phyloP scores from a whole-genome alignment of 2,797 vertebrate genomes.

The Phalanger gymnotis region DNA sequence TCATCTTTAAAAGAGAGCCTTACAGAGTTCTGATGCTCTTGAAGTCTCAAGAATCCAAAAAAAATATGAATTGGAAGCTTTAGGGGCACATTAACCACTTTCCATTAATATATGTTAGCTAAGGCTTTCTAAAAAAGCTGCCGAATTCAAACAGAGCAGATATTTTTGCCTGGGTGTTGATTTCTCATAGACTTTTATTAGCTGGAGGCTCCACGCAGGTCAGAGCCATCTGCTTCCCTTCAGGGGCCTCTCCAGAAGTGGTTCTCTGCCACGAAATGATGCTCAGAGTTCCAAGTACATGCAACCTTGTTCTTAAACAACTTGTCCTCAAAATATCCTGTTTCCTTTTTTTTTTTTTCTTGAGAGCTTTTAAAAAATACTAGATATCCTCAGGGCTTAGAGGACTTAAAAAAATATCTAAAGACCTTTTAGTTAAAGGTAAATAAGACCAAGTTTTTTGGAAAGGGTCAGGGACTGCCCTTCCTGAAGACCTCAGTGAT shows the following conservation, averaged over 20 bases:
- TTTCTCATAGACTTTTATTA: constrained; percentile 48
- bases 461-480: neutral
- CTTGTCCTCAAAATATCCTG: constrained; percentile 71
- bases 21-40: neutral
- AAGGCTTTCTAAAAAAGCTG: constrained; percentile 41
- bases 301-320: constrained; percentile 61
- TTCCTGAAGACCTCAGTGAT: neutral
- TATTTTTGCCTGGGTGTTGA: constrained; percentile 42
- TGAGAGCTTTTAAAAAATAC: neutral
- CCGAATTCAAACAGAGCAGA: constrained; percentile 53
- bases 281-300: constrained; percentile 64
- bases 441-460: neutral
- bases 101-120: neutral
- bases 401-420: neutral
- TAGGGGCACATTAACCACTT: neutral
- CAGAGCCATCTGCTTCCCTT: constrained; percentile 73
- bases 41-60: neutral
- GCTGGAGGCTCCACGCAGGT: neutral
- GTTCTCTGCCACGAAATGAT: constrained; percentile 60
- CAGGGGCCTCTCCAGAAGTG: constrained; percentile 68
- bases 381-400: neutral
- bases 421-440: neutral
- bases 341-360: constrained; percentile 30
- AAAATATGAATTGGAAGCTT: neutral
- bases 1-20: neutral